A percentile compares a stretch with the other conserved stretches of the same genome.
phyloP scores from a whole-genome alignment of 2,113 vertebrate species.

The Callospermophilus lateralis region DNA sequence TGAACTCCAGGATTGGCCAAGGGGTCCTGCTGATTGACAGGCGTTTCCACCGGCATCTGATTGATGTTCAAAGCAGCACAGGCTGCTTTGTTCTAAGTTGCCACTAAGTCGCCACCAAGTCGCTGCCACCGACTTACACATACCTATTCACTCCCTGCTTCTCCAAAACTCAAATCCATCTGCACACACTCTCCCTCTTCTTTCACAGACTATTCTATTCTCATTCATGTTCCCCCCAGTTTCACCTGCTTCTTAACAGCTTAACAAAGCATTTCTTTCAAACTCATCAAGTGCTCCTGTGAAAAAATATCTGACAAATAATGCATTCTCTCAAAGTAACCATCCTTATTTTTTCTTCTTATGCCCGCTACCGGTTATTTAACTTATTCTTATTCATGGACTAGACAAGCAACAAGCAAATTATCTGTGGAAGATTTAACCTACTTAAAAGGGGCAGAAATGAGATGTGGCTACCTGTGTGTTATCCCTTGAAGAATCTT shows the following conservation, averaged over 20 bases:
- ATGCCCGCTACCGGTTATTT: not conserved
- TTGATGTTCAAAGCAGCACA: no score
- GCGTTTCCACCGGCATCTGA: no score
- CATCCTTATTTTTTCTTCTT: not conserved
- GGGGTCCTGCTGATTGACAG: no score
- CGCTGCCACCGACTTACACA: no score
- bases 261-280: slow-evolving; percentile 57
- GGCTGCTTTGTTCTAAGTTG: no score
- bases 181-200: not conserved
- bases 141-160: not conserved
- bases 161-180: not conserved
- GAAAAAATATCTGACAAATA: not conserved
- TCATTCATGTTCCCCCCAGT: not conserved
- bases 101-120: no score
- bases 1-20: no score
- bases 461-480: slow-evolving; percentile 17
- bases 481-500: slow-evolving; percentile 68
- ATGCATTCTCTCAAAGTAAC: not conserved
- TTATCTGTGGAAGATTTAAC: slow-evolving; percentile 56
- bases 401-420: slow-evolving; percentile 43
- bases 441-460: slow-evolving; percentile 58
- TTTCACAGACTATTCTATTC: not conserved
- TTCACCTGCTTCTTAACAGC: not conserved
- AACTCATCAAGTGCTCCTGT: not conserved
- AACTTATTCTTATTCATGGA: slow-evolving; percentile 29